Conservation (phyloP, 2,797 vertebrate genomes). For the Scyliorhinus canicula region DNA sequence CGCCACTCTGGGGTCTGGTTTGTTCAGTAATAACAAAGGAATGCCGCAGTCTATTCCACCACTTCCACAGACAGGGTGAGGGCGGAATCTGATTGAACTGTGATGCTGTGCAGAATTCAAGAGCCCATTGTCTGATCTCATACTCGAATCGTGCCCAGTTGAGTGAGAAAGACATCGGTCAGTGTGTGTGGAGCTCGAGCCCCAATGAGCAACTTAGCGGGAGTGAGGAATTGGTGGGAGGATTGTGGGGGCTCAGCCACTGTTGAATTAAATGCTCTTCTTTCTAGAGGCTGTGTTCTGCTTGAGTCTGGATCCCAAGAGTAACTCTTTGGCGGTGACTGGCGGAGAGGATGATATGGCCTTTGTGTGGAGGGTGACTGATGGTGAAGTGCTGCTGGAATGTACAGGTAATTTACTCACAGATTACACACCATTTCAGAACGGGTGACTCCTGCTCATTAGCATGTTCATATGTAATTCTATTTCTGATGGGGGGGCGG, state of each 20-base stretch:
- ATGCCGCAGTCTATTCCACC: too few relatives aligned
- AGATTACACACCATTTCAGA: neutral
- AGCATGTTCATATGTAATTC: too few relatives aligned
- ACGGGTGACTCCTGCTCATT: neutral
- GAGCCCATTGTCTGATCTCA: too few relatives aligned
- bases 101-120: neutral
- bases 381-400: constrained; percentile 81
- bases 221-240: neutral
- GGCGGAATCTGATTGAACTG: neutral
- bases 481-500: neutral
- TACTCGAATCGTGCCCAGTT: neutral
- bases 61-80: neutral
- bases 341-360: constrained; percentile 91
- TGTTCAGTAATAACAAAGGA: too few relatives aligned
- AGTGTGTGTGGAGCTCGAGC: neutral
- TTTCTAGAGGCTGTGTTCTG: constrained; percentile 84
- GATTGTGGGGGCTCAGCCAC: neutral
- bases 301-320: constrained; percentile 79
- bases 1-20: too few relatives aligned
- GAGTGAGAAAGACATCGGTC: neutral
- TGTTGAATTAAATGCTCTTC: neutral
- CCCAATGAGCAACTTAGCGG: neutral
- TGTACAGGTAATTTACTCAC: constrained; percentile 69
- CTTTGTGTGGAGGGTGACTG: constrained; percentile 80
- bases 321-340: constrained; percentile 77